Percentiles rank a stretch among this genome's conserved stretches.
Evolutionary conservation across 1,140 invertebrate species (phyloP).

Genomic region (Drosophila tani): DNA sequence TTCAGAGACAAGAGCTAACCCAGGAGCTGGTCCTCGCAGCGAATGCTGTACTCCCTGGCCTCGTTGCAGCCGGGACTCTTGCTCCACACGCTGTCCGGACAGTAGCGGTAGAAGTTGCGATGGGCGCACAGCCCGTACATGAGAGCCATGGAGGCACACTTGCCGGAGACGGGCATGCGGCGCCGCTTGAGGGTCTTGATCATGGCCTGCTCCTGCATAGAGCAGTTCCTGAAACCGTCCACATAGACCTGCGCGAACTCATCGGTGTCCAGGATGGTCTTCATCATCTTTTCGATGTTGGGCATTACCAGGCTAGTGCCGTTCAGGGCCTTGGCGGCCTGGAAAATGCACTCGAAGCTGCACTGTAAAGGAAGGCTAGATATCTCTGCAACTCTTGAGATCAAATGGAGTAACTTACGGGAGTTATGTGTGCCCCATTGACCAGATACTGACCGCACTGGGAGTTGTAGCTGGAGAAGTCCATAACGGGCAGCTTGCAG

Average conservation of each 20-base stretch:
- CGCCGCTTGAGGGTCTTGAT: conserved; percentile 44
- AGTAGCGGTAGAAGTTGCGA: conserved; percentile 47
- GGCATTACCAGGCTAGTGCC: conserved; percentile 41
- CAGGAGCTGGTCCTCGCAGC: conserved; percentile 13
- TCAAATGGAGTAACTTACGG: conserved; percentile 15
- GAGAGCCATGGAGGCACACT: conserved; percentile 47
- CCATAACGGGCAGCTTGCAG: conserved; percentile 30
- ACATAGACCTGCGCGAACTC: conserved; percentile 30
- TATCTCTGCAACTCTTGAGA: background rate
- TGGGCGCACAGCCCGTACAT: conserved; percentile 60
- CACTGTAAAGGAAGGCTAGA: conserved; percentile 24
- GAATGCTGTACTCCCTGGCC: conserved; percentile 24
- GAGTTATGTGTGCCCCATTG: conserved; percentile 33
- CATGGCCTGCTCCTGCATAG: conserved; percentile 29
- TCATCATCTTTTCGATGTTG: conserved; percentile 42
- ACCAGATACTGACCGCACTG: conserved; percentile 40
- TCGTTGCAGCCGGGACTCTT: conserved; percentile 51
- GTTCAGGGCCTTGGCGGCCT: conserved; percentile 21
- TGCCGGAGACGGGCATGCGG: conserved; percentile 43
- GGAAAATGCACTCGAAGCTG: conserved; percentile 53
- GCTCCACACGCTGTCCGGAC: conserved; percentile 48
- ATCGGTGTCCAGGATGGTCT: conserved; percentile 7
- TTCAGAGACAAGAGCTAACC: background rate
- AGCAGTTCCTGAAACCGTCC: conserved; percentile 37
- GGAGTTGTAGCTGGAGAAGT: conserved; percentile 17